Percentiles rank a stretch among this genome's conserved stretches.
Evolutionary conservation across 2,888 invertebrate genomes (phyloP).

Genomic region (Gisinianus flammeolus): DNA sequence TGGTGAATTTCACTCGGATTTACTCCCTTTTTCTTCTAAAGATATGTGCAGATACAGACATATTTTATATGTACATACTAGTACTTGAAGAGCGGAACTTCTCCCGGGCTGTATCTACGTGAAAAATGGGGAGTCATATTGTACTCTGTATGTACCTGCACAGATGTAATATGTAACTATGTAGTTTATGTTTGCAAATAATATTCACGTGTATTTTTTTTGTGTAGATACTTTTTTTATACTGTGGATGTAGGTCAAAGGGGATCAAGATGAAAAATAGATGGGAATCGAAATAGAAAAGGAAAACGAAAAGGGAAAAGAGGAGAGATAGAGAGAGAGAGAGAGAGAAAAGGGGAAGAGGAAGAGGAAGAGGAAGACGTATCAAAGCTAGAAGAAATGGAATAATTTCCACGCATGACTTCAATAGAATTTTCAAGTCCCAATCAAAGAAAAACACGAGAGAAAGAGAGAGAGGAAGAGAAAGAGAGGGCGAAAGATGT

Average conservation of each 20-base stretch:
- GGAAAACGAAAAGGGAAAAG: neutral
- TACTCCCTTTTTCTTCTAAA: neutral
- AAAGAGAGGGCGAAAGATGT: neutral
- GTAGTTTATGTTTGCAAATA: too few relatives aligned
- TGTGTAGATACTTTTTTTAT: too few relatives aligned
- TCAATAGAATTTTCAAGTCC: conserved; percentile 11
- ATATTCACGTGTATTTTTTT: too few relatives aligned
- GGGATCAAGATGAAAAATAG: neutral
- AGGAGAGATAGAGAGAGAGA: neutral
- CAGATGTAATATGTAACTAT: neutral
- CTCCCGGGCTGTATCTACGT: too few relatives aligned
- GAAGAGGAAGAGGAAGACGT: neutral
- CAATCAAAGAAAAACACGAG: conserved; percentile 24
- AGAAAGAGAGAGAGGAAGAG: neutral
- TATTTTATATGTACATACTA: neutral
- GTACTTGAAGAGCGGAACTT: too few relatives aligned
- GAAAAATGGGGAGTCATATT: too few relatives aligned
- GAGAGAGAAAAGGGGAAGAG: neutral
- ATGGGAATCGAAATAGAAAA: neutral
- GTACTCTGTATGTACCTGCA: neutral
- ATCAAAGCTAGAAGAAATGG: neutral
- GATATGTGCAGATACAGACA: neutral
- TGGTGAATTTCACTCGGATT: neutral
- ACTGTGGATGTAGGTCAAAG: too few relatives aligned
- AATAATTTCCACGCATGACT: conserved; percentile 24